A percentile compares a stretch with the other conserved stretches of the same genome.
Evolutionary conservation across 2,113 vertebrate species (phyloP).

Genomic region (Ifrita kowaldi): DNA sequence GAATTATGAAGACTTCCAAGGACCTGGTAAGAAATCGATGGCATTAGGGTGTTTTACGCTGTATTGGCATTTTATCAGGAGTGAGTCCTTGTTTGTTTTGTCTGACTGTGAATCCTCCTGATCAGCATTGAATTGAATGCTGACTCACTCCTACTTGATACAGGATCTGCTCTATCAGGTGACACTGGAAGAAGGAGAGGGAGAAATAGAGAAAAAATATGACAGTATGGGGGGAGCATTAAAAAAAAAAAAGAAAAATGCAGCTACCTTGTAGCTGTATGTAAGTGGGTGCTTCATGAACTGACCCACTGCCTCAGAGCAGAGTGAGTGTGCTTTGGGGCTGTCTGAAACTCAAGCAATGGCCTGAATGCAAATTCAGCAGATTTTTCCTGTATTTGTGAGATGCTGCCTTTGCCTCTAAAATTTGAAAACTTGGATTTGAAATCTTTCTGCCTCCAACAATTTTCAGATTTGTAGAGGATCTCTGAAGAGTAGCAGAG

Average conservation of each 20-base stretch:
- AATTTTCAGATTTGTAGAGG: not conserved
- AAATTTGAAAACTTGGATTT: not conserved
- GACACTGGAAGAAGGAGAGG: not conserved
- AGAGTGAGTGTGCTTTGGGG: not conserved
- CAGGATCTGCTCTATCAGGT: not conserved
- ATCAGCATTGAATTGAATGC: not conserved
- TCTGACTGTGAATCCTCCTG: not conserved
- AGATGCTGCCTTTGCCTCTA: not conserved
- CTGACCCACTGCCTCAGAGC: not conserved
- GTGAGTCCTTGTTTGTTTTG: not conserved
- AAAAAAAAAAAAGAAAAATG: not conserved
- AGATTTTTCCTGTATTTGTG: not conserved
- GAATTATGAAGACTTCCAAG: constrained; percentile 10
- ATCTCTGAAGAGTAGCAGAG: not conserved
- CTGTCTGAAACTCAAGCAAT: not conserved
- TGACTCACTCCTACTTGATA: not conserved
- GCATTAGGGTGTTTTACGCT: not conserved
- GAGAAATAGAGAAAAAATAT: not conserved
- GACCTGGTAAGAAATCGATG: constrained; percentile 49
- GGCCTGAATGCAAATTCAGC: not conserved
- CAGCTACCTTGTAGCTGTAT: not conserved
- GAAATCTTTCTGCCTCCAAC: not conserved
- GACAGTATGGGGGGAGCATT: not conserved
- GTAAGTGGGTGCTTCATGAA: not conserved
- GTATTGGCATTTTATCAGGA: not conserved